A percentile compares a stretch with the other conserved stretches of the same genome.
Evolutionary conservation across 2,888 invertebrate genomes (phyloP).

Genomic region (Eubasilissa splendida): DNA sequence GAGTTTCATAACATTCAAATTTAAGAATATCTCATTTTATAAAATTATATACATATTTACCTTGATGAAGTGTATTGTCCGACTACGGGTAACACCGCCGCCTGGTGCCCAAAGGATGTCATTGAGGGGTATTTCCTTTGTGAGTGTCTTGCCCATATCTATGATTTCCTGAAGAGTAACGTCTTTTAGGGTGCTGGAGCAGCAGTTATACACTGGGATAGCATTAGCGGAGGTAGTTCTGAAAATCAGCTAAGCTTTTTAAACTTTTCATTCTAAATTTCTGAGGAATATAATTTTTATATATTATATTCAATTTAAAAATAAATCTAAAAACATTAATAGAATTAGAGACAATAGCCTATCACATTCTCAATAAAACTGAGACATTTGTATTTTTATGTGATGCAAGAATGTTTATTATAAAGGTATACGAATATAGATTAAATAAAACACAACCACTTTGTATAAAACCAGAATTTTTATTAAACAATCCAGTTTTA

Average conservation of each 20-base stretch:
- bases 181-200: constrained; percentile 79
- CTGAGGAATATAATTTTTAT: too few relatives aligned
- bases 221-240: constrained; percentile 61
- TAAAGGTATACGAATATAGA: too few relatives aligned
- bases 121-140: constrained; percentile 77
- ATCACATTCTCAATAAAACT: too few relatives aligned
- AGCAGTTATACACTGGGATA: constrained; percentile 85
- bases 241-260: neutral
- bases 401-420: too few relatives aligned
- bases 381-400: too few relatives aligned
- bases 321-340: too few relatives aligned
- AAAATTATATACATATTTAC: constrained; percentile 60
- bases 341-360: too few relatives aligned
- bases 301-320: too few relatives aligned
- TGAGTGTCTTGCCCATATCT: constrained; percentile 70
- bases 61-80: constrained; percentile 77
- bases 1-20: neutral
- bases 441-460: too few relatives aligned
- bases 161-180: constrained; percentile 79
- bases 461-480: too few relatives aligned
- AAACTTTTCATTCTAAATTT: too few relatives aligned
- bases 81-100: constrained; percentile 74
- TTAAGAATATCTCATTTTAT: neutral
- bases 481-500: too few relatives aligned
- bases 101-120: constrained; percentile 80